These are phyloP conservation scores for Myotis daubentonii DNA, from an alignment of 2,797 vertebrate genomes.

Conservation along the genomic window DNA sequence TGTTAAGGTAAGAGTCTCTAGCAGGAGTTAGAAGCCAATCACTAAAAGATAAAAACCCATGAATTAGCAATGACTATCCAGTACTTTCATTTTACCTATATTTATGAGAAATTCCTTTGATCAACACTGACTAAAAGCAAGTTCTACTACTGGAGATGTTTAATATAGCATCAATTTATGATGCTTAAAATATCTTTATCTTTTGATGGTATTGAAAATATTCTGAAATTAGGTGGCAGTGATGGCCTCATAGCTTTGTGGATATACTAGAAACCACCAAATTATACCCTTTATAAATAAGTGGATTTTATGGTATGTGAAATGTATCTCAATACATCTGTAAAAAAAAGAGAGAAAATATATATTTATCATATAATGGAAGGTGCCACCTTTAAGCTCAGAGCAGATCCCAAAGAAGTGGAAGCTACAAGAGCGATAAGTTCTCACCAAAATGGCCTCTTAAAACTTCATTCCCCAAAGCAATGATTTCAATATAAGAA, in stretches of 20 bases:
- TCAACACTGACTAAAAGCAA: constrained; percentile 16
- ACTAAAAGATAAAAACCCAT: neutral
- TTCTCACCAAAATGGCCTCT: neutral
- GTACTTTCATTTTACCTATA: constrained; percentile 38
- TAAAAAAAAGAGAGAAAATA: neutral
- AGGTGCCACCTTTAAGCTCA: neutral
- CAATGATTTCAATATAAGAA: constrained; percentile 16
- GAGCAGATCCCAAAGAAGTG: neutral
- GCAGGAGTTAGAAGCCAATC: neutral
- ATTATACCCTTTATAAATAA: neutral
- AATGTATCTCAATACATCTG: neutral
- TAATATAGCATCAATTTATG: constrained; percentile 16
- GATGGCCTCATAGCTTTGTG: neutral
- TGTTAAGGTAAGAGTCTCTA: constrained; percentile 1
- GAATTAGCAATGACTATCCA: constrained; percentile 31
- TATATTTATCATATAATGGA: neutral
- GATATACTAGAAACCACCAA: constrained; percentile 16
- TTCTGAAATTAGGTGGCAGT: neutral
- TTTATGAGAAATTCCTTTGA: constrained; percentile 34
- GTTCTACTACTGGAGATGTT: neutral
- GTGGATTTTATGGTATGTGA: neutral
- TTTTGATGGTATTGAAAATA: neutral
- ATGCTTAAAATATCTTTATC: constrained; percentile 24
- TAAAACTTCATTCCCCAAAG: constrained; percentile 30
- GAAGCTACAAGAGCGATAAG: neutral